phyloP scores from a whole-genome alignment of 2,797 vertebrate species.

The Bufotes viridis region DNA sequence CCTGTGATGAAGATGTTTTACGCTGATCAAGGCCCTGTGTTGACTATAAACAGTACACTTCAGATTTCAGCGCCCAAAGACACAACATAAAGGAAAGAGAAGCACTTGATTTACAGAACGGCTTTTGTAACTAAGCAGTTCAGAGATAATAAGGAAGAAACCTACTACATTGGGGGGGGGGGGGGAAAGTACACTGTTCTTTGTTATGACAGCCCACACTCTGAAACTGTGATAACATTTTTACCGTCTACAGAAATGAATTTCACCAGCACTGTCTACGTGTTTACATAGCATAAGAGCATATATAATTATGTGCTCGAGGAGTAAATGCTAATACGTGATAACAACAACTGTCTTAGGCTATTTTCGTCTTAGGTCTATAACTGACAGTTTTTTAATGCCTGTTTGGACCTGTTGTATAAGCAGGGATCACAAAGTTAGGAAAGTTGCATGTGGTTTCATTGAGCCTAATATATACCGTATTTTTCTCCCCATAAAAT shows the following conservation, averaged over 20 bases:
- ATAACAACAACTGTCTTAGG: not conserved
- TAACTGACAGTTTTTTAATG: no score
- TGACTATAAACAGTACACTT: conserved; percentile 17
- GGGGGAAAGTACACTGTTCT: conserved; percentile 5
- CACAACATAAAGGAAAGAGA: conserved; percentile 2
- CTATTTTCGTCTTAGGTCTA: not conserved
- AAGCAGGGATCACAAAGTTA: no score
- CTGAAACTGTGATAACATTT: not conserved
- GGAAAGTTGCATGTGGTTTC: not conserved
- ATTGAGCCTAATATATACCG: not conserved
- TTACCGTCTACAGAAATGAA: not conserved
- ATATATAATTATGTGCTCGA: not conserved
- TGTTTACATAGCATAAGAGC: not conserved
- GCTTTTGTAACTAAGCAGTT: not conserved
- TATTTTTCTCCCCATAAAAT: no score
- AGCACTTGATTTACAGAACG: not conserved
- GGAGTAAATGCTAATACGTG: not conserved
- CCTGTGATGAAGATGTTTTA: not conserved
- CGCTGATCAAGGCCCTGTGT: not conserved
- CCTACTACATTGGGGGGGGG: not conserved
- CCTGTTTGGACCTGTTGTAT: no score
- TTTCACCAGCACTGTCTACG: not conserved
- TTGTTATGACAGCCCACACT: conserved; percentile 26
- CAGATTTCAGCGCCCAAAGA: not conserved
- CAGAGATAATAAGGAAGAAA: not conserved